Conservation (phyloP, 2,113 vertebrate species). For the Ciconia maguari region DNA sequence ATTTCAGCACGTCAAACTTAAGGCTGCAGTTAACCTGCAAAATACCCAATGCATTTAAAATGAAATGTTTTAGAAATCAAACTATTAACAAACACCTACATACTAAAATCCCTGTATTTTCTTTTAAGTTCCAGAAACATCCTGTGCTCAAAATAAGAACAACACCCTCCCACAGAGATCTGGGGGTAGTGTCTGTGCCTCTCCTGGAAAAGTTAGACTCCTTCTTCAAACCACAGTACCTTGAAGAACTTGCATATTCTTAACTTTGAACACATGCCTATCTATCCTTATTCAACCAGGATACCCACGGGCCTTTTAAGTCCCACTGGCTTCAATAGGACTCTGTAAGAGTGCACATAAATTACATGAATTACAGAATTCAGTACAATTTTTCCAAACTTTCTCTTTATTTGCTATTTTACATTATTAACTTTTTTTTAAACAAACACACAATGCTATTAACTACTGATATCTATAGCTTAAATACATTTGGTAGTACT, state of each 20-base stretch:
- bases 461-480: background rate
- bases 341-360: background rate
- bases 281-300: background rate
- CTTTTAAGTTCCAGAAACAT: background rate
- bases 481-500: background rate
- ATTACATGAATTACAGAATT: background rate
- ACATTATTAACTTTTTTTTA: background rate
- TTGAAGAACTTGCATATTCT: background rate
- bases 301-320: background rate
- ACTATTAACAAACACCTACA: background rate
- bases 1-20: rapidly evolving
- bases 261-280: background rate
- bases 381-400: background rate
- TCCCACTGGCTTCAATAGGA: background rate
- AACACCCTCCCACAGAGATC: background rate
- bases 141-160: background rate
- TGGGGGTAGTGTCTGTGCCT: background rate
- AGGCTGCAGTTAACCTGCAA: background rate
- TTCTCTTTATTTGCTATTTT: background rate
- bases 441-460: background rate
- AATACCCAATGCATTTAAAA: background rate
- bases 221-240: background rate
- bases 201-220: background rate
- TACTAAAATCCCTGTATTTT: background rate
- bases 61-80: background rate